Base-by-base conservation (phyloP, 2,797 vertebrate species). In the Ptychobarbus kaznakovi region DNA sequence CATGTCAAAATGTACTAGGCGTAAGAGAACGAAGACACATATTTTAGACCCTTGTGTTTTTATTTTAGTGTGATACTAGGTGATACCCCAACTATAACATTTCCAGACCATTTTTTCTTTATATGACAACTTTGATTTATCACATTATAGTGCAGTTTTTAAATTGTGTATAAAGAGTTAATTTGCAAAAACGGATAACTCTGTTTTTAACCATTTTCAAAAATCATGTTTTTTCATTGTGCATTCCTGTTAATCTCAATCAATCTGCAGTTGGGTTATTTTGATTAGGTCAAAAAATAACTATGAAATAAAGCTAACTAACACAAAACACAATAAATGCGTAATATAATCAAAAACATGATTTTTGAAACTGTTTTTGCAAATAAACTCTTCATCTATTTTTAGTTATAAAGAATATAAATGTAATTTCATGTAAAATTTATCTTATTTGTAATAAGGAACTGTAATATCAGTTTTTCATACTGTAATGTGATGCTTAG, bases 1-100 rank as follows among this genome's bases (percentile, higher is more conserved):
- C 65, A 16, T 81, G 32, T 82, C 49, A 72, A 70, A 58, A 38
- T 69, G 63, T 51, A 58, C 74, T 53, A 56, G 66, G 58, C 44
- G 18, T 51, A 51, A 6, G 35, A 42, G 38, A 73, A 44, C 61
- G 10, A 83, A 74, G 56, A 7, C 35, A 4, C 0, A 7, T 35
- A 11, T 65, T 28, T 66, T 20, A 65, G 58, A 66, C 25, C 16
- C 9, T 49, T 44, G 10, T 10, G 2, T 66, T 46, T 65, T 65
- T 40, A 20, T 66, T 75, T 75, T 12, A 32, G 25, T n/a, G 25
- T 66, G 10, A 49, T 28, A n/a, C 16, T 35, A 49, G 38, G 4
- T 61, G 53, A 9, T 40, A 38, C 6, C 20, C 32, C 20, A 56
- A n/a, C 18, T 56, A 22, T 56, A 15, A 56, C 6, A 11, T 40